These are phyloP conservation scores for Squalus acanthias DNA, from an alignment of 2,797 vertebrate species.

Conservation along the genomic window DNA sequence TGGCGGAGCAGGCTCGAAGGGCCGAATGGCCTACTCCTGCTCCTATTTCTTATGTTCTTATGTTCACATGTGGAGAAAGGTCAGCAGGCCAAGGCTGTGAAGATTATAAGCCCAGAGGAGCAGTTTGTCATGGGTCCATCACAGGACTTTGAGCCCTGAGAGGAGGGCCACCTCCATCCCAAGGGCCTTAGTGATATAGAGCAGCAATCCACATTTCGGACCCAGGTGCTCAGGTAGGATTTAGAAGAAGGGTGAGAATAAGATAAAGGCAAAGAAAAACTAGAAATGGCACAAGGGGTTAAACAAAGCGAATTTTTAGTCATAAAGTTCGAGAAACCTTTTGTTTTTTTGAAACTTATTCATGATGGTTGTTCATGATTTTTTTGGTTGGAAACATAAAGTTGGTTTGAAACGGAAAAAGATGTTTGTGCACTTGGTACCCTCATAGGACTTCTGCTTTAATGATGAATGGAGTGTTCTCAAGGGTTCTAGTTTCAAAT, in stretches of 20 bases:
- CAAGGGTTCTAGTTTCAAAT: neutral
- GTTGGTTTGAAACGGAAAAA: neutral
- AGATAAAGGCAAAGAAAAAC: neutral
- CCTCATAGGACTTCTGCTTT: neutral
- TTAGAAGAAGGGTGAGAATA: neutral
- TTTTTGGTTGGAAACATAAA: neutral
- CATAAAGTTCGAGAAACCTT: neutral
- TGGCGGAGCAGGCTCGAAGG: too few relatives aligned
- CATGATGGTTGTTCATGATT: neutral
- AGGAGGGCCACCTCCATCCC: neutral
- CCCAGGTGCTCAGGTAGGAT: neutral
- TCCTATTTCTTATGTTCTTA: too few relatives aligned
- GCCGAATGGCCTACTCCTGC: too few relatives aligned
- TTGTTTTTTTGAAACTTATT: neutral
- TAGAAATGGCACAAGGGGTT: neutral
- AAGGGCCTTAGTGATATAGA: neutral
- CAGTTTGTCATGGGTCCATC: neutral
- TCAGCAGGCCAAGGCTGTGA: neutral
- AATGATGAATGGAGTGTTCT: conserved; percentile 13
- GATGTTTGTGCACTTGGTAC: neutral
- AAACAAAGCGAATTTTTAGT: neutral
- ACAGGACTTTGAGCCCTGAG: neutral
- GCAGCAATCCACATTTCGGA: neutral
- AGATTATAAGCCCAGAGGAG: neutral
- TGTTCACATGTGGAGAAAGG: neutral